These are phyloP conservation scores for Philypnodon macrostomus DNA, from an alignment of 2,797 vertebrate genomes.

Conservation along the genomic window DNA sequence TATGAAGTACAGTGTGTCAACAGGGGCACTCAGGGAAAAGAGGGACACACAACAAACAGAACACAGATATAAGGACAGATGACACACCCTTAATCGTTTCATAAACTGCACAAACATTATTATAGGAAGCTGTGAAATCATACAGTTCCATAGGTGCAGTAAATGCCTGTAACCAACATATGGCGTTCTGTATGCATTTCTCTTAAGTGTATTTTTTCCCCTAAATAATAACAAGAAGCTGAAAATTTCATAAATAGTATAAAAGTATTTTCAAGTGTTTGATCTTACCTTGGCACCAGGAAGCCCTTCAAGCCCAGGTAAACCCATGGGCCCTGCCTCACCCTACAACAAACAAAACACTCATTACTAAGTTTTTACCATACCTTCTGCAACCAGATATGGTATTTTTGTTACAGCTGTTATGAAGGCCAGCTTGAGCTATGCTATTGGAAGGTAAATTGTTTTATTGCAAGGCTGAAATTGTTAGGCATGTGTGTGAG, in stretches of 20 bases:
- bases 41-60: not conserved
- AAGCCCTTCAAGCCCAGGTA: slow-evolving; percentile 94
- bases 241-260: not conserved
- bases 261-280: slow-evolving; percentile 25
- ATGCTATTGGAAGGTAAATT: slow-evolving; percentile 18
- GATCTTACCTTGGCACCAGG: slow-evolving; percentile 89
- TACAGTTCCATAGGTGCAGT: no score
- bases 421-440: slow-evolving; percentile 11
- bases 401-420: slow-evolving; percentile 19
- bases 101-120: no score
- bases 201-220: slow-evolving; percentile 4
- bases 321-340: slow-evolving; percentile 91
- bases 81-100: no score
- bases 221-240: slow-evolving; percentile 17
- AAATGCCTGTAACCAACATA: no score
- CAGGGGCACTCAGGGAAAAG: slow-evolving; percentile 19
- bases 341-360: slow-evolving; percentile 76
- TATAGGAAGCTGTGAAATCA: no score
- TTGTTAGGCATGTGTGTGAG: slow-evolving; percentile 16
- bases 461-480: slow-evolving; percentile 29
- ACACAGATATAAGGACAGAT: no score
- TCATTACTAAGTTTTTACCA: slow-evolving; percentile 12
- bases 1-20: slow-evolving; percentile 12
- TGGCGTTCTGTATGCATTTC: no score
- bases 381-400: slow-evolving; percentile 2